These are phyloP conservation scores for Peromyscus melanophrys DNA, from an alignment of 2,797 vertebrate genomes.

Conservation along the genomic window DNA sequence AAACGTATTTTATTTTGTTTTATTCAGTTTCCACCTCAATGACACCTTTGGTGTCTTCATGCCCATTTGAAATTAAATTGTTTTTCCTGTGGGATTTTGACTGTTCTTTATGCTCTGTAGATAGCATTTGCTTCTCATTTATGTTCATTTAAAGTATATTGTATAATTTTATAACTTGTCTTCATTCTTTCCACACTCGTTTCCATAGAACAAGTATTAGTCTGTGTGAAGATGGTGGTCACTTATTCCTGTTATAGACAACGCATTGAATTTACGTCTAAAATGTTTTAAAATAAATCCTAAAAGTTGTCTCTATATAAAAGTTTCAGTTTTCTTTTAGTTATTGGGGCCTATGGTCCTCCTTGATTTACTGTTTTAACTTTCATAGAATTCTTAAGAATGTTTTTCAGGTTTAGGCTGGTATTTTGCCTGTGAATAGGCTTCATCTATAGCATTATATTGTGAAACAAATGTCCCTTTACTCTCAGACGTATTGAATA, in stretches of 20 bases:
- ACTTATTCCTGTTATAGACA: neutral
- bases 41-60: neutral
- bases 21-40: neutral
- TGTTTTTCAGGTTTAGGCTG: neutral
- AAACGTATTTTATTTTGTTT: neutral
- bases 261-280: neutral
- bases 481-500: neutral
- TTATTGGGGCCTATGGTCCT: neutral
- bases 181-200: neutral
- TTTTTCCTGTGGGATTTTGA: neutral
- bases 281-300: neutral
- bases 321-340: neutral
- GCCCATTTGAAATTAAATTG: neutral
- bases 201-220: neutral
- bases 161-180: neutral
- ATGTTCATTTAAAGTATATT: neutral
- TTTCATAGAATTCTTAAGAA: neutral
- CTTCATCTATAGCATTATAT: neutral
- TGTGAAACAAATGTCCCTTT: neutral
- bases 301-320: neutral
- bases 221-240: neutral
- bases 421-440: neutral
- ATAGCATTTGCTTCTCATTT: neutral
- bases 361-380: neutral
- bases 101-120: neutral